Evolutionary conservation across 2,797 vertebrate species (phyloP).

Genomic region (Hybognathus amarus): DNA sequence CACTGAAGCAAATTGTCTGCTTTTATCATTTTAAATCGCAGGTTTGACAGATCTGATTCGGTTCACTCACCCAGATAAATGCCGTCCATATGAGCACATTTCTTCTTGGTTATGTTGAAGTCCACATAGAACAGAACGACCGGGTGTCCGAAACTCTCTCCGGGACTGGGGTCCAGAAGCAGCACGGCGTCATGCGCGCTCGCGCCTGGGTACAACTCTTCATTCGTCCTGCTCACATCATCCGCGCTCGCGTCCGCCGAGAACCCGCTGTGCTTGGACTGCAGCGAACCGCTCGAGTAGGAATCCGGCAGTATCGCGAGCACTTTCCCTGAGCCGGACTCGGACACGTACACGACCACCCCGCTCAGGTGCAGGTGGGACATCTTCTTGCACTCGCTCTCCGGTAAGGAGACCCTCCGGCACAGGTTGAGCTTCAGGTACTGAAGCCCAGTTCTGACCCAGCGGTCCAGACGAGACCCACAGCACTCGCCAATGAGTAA

Average conservation of each 20-base stretch:
- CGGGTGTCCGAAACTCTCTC: constrained; percentile 83
- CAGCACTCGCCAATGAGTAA: constrained; percentile 46
- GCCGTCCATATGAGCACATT: constrained; percentile 78
- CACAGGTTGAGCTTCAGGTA: constrained; percentile 79
- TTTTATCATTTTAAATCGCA: neutral
- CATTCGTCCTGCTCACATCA: constrained; percentile 60
- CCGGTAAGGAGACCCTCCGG: constrained; percentile 73
- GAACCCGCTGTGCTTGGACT: constrained; percentile 66
- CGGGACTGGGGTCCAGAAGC: constrained; percentile 81
- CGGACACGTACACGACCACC: constrained; percentile 77
- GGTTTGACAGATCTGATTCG: neutral
- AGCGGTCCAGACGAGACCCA: constrained; percentile 73
- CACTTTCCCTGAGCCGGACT: constrained; percentile 75
- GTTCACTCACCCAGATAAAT: constrained; percentile 78
- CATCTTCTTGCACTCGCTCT: constrained; percentile 75
- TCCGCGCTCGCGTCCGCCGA: constrained; percentile 58
- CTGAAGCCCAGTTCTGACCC: constrained; percentile 79
- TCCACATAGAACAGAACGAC: constrained; percentile 82
- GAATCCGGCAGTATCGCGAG: constrained; percentile 81
- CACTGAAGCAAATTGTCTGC: neutral
- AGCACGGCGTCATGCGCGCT: constrained; percentile 78
- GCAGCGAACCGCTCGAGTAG: constrained; percentile 55
- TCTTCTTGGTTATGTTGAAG: constrained; percentile 80
- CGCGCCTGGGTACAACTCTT: constrained; percentile 63
- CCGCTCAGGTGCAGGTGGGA: constrained; percentile 72